Conservation (phyloP, 2,113 vertebrate species). For the Oenanthe oenanthe region DNA sequence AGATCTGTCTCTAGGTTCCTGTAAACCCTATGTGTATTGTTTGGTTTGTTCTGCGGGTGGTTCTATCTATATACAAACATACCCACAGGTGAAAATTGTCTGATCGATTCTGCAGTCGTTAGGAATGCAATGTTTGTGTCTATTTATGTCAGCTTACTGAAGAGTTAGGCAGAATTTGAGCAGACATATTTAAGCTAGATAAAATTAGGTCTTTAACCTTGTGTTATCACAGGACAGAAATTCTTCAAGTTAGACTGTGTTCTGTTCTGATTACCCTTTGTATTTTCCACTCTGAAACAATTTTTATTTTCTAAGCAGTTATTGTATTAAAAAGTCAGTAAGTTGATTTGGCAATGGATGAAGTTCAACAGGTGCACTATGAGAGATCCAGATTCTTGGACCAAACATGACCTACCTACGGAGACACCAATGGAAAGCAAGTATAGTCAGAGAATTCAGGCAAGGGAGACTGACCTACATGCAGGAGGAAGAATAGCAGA, state of each 20-base stretch:
- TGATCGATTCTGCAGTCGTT: neutral
- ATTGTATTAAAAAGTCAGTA: neutral
- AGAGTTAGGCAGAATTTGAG: neutral
- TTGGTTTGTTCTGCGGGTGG: neutral
- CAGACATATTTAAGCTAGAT: neutral
- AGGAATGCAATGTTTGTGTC: neutral
- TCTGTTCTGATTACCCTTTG: neutral
- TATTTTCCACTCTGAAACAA: neutral
- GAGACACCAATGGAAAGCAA: neutral
- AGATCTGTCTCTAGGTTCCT: neutral
- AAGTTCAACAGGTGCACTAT: neutral
- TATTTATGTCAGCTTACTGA: neutral
- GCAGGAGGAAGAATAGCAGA: neutral
- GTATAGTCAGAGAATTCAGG: neutral
- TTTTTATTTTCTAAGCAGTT: neutral
- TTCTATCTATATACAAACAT: neutral
- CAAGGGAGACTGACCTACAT: neutral
- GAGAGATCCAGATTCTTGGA: neutral
- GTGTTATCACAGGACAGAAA: neutral
- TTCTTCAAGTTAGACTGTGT: neutral
- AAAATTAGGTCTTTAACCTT: neutral
- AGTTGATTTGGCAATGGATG: neutral
- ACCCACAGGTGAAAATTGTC: neutral
- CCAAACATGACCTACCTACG: neutral
- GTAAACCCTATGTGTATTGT: neutral